Percentiles rank a stretch among this genome's conserved stretches.
phyloP scores from a whole-genome alignment of 23 tunicate species.

The Ascidia mentula region DNA sequence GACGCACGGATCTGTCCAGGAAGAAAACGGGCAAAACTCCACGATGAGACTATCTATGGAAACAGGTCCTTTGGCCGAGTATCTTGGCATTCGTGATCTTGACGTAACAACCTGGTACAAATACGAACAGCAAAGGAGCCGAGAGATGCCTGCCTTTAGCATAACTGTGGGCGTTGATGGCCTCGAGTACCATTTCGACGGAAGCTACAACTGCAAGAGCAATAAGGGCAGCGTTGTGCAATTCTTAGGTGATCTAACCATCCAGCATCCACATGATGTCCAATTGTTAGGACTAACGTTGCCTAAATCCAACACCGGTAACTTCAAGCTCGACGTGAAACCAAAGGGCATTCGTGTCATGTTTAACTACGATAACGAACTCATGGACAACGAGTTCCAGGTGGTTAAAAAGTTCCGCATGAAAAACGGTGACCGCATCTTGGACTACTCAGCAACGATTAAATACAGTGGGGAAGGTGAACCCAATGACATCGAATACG shows the following conservation, averaged over 20 bases:
- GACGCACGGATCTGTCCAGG: not conserved
- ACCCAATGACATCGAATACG: not conserved
- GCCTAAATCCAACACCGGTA: slow-evolving; percentile 22
- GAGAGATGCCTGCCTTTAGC: slow-evolving; percentile 14
- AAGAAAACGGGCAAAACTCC: not conserved
- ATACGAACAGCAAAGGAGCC: not conserved
- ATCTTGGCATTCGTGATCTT: slow-evolving; percentile 16
- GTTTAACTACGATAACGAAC: slow-evolving; percentile 25
- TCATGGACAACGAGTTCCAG: slow-evolving; percentile 17
- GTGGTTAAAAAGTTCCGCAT: slow-evolving; percentile 1
- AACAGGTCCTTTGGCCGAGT: slow-evolving; percentile 26
- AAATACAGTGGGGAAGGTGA: not conserved
- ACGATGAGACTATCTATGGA: not conserved
- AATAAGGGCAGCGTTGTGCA: not conserved
- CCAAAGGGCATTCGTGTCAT: slow-evolving; percentile 1
- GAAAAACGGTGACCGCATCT: not conserved
- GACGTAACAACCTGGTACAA: slow-evolving; percentile 28
- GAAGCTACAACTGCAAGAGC: not conserved
- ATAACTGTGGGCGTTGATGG: slow-evolving; percentile 17
- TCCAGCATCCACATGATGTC: slow-evolving; percentile 34
- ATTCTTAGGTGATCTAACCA: not conserved
- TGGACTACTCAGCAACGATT: slow-evolving; percentile 6
- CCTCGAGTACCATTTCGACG: not conserved
- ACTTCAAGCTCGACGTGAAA: not conserved
- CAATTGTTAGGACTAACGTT: slow-evolving; percentile 20